These are phyloP conservation scores for Kuschelorhynchus macadamiae DNA, from an alignment of 2,888 invertebrate species.

Conservation along the genomic window DNA sequence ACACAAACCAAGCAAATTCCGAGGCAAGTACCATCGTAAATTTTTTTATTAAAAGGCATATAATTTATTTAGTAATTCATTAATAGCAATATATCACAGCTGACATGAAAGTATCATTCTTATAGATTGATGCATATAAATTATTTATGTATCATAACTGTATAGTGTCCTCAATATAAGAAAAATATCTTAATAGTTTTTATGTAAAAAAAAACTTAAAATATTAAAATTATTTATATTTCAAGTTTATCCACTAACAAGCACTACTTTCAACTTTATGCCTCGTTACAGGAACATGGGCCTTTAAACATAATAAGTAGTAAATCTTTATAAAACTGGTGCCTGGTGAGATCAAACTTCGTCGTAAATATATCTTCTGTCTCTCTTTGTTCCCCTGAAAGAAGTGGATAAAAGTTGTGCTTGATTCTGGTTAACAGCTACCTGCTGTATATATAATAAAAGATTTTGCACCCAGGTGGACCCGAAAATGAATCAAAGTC, in stretches of 20 bases:
- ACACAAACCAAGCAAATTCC: too few relatives aligned
- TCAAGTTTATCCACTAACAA: slow-evolving; percentile 35
- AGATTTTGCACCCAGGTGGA: slow-evolving; percentile 37
- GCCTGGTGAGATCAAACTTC: slow-evolving; percentile 7
- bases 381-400: neutral
- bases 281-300: slow-evolving; percentile 28
- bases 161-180: too few relatives aligned
- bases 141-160: too few relatives aligned
- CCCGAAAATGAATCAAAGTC: slow-evolving; percentile 32
- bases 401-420: slow-evolving; percentile 1
- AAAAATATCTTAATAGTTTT: too few relatives aligned
- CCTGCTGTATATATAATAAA: slow-evolving; percentile 30
- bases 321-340: slow-evolving; percentile 43
- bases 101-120: too few relatives aligned
- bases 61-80: too few relatives aligned
- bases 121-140: too few relatives aligned
- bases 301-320: slow-evolving; percentile 34
- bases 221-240: too few relatives aligned
- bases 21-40: too few relatives aligned
- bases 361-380: slow-evolving; percentile 12
- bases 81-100: too few relatives aligned
- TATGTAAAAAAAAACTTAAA: too few relatives aligned
- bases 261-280: slow-evolving; percentile 40
- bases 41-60: too few relatives aligned
- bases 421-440: slow-evolving; percentile 23